Conservation (phyloP, 2,888 invertebrate genomes). For the Athetis lepigone region DNA sequence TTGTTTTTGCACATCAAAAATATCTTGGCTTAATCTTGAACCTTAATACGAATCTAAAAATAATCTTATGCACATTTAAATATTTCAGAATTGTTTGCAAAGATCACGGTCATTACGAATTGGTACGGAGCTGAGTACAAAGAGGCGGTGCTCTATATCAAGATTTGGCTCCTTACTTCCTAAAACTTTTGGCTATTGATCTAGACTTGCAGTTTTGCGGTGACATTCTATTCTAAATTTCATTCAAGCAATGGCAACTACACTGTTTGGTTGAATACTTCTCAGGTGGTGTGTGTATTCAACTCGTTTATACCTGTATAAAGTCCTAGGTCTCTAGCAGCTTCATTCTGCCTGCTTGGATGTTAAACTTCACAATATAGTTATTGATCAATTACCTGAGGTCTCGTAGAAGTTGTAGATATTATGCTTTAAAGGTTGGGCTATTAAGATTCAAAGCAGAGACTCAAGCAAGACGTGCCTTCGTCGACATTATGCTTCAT, state of each 20-base stretch:
- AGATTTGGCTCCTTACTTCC: constrained; percentile 49
- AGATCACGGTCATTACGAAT: constrained; percentile 23
- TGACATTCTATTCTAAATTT: constrained; percentile 18
- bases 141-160: constrained; percentile 39
- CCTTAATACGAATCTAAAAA: constrained; percentile 9
- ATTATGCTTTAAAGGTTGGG: constrained; percentile 11
- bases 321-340: neutral
- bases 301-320: neutral
- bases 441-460: constrained; percentile 45
- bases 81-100: constrained; percentile 39
- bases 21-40: neutral
- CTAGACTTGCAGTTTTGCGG: constrained; percentile 7
- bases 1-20: no score
- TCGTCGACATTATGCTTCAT: constrained; percentile 17
- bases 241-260: constrained; percentile 14
- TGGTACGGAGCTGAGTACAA: neutral
- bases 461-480: constrained; percentile 43
- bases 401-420: constrained; percentile 5
- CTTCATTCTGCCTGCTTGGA: neutral
- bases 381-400: constrained; percentile 33
- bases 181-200: constrained; percentile 50
- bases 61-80: constrained; percentile 23
- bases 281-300: neutral
- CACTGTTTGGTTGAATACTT: neutral
- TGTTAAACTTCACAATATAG: neutral